These are phyloP conservation scores for Torymus aiolomorphi DNA, from an alignment of 2,888 invertebrate genomes.

Conservation along the genomic window DNA sequence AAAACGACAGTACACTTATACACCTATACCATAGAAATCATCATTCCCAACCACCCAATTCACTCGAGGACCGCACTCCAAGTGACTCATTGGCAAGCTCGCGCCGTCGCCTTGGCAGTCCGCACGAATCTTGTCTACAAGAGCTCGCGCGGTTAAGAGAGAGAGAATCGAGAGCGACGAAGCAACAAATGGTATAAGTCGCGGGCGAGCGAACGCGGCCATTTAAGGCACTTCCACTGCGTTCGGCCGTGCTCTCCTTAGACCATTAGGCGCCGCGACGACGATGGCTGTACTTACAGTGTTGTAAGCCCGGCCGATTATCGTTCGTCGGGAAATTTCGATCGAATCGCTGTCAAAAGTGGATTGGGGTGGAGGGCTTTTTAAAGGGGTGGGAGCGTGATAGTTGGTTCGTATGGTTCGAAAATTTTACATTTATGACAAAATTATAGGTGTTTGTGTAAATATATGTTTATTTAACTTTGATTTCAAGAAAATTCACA, in stretches of 20 bases:
- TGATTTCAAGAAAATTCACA: too few relatives aligned
- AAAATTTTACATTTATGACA: too few relatives aligned
- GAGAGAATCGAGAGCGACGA: not conserved
- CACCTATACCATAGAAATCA: too few relatives aligned
- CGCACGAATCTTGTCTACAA: too few relatives aligned
- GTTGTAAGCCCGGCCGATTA: not conserved
- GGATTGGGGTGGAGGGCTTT: too few relatives aligned
- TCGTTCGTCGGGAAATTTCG: slow-evolving; percentile 5
- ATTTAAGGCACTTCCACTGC: slow-evolving; percentile 18
- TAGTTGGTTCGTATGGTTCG: too few relatives aligned
- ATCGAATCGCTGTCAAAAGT: not conserved
- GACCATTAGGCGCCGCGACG: not conserved
- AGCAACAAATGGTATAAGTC: not conserved
- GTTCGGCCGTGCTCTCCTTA: not conserved
- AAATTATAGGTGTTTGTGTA: too few relatives aligned
- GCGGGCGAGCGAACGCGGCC: not conserved
- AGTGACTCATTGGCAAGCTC: slow-evolving; percentile 28
- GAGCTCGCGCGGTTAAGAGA: too few relatives aligned
- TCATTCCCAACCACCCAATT: not conserved
- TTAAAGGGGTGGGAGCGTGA: too few relatives aligned
- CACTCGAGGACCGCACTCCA: not conserved
- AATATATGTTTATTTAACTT: too few relatives aligned
- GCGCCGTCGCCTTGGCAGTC: not conserved
- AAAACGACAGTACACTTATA: too few relatives aligned
- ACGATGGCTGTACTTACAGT: too few relatives aligned